Conservation (phyloP, 2,797 vertebrate species). For the Gambusia yucatana region DNA sequence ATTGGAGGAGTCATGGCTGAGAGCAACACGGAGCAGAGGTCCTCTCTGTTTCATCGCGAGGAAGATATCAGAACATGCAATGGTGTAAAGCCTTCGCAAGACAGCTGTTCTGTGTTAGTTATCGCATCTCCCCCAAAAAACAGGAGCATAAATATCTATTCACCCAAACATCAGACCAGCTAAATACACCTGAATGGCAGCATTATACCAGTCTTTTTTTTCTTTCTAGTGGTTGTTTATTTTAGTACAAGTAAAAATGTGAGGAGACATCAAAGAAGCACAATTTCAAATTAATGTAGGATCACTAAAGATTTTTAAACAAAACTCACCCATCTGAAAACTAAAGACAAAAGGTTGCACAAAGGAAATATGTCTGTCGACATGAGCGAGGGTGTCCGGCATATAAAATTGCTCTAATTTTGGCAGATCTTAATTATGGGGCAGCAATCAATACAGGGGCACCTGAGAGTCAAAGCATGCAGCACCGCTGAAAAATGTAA, state of each 20-base stretch:
- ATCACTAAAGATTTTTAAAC: neutral
- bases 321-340: neutral
- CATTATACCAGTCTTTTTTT: slow-evolving; percentile 36
- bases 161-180: slow-evolving; percentile 38
- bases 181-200: slow-evolving; percentile 34
- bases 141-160: slow-evolving; percentile 67
- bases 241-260: neutral
- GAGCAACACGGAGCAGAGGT: slow-evolving; percentile 55
- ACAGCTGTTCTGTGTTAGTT: slow-evolving; percentile 73
- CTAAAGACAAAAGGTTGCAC: slow-evolving; percentile 1
- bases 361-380: slow-evolving; percentile 1
- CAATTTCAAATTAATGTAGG: neutral
- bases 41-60: slow-evolving; percentile 52
- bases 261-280: too few relatives aligned
- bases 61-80: slow-evolving; percentile 70
- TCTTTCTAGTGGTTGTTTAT: slow-evolving; percentile 4
- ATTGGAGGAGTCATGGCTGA: slow-evolving; percentile 76
- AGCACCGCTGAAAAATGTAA: slow-evolving; percentile 75
- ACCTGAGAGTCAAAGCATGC: slow-evolving; percentile 72
- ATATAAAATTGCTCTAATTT: slow-evolving; percentile 55
- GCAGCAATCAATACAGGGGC: slow-evolving; percentile 56
- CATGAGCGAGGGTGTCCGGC: slow-evolving; percentile 25
- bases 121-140: slow-evolving; percentile 54
- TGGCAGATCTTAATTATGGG: slow-evolving; percentile 67
- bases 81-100: slow-evolving; percentile 68